Evolutionary conservation across 2,888 invertebrate species (phyloP).

Genomic region (Eustalomyia histrio): DNA sequence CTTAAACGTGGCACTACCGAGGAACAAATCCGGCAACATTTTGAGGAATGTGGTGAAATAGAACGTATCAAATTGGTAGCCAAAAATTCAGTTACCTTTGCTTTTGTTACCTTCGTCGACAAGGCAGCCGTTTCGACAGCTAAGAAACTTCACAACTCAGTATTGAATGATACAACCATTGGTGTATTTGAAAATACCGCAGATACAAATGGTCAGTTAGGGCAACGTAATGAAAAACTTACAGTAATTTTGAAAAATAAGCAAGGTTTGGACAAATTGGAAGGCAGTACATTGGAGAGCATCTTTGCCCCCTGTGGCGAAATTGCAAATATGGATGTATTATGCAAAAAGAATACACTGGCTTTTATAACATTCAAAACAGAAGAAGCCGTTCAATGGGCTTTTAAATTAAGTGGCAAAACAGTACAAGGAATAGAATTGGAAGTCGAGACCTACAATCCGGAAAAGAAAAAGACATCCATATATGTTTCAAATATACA

Average conservation of each 20-base stretch:
- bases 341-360: constrained; percentile 68
- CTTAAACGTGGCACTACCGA: constrained; percentile 63
- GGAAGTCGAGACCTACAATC: constrained; percentile 65
- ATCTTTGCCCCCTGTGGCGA: constrained; percentile 72
- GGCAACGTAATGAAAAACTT: constrained; percentile 34
- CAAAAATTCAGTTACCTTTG: constrained; percentile 33
- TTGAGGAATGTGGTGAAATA: constrained; percentile 69
- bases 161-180: constrained; percentile 68
- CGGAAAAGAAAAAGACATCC: constrained; percentile 19
- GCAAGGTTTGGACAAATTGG: constrained; percentile 47
- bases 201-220: neutral
- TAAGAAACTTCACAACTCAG: constrained; percentile 68
- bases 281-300: constrained; percentile 60
- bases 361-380: constrained; percentile 71
- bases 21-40: constrained; percentile 66
- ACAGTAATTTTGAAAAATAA: constrained; percentile 69
- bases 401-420: constrained; percentile 68
- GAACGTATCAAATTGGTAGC: constrained; percentile 43
- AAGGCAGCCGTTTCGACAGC: constrained; percentile 57
- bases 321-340: constrained; percentile 66
- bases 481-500: constrained; percentile 63
- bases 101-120: constrained; percentile 68
- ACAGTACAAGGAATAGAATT: constrained; percentile 67
- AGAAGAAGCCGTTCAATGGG: constrained; percentile 66
- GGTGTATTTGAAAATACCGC: constrained; percentile 64